Conservation (phyloP, 2,888 invertebrate species). For the Beris morrisii region DNA sequence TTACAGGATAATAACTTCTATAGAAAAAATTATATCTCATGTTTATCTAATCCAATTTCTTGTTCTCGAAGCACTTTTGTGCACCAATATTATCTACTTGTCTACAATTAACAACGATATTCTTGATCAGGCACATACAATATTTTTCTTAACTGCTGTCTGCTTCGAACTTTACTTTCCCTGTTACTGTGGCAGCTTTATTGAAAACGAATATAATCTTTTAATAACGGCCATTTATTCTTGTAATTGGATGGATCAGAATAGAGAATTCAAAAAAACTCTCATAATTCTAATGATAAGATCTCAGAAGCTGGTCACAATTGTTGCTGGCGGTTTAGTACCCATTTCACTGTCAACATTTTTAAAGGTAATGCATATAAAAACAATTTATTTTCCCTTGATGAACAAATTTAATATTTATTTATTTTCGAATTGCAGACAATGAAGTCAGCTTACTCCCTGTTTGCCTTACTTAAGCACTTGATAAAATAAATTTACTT, state of each 20-base stretch:
- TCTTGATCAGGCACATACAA: conserved; percentile 31
- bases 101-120: conserved; percentile 7
- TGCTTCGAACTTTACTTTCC: neutral
- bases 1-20: conserved; percentile 4
- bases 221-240: conserved; percentile 9
- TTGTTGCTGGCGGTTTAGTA: conserved; percentile 7
- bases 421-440: neutral
- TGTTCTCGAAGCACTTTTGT: neutral
- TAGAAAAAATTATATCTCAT: neutral
- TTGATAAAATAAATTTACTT: no score
- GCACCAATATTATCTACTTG: conserved; percentile 5
- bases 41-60: conserved; percentile 10
- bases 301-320: conserved; percentile 3
- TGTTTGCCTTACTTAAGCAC: conserved; percentile 2
- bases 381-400: neutral
- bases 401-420: neutral
- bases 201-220: conserved; percentile 7
- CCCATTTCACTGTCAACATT: conserved; percentile 17
- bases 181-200: conserved; percentile 17
- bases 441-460: conserved; percentile 9
- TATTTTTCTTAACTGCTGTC: conserved; percentile 23
- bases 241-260: conserved; percentile 22
- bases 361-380: conserved; percentile 20
- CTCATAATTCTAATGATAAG: conserved; percentile 5
- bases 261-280: conserved; percentile 9